Conservation (phyloP, 2,888 invertebrate species). For the Nymphalis urticae region DNA sequence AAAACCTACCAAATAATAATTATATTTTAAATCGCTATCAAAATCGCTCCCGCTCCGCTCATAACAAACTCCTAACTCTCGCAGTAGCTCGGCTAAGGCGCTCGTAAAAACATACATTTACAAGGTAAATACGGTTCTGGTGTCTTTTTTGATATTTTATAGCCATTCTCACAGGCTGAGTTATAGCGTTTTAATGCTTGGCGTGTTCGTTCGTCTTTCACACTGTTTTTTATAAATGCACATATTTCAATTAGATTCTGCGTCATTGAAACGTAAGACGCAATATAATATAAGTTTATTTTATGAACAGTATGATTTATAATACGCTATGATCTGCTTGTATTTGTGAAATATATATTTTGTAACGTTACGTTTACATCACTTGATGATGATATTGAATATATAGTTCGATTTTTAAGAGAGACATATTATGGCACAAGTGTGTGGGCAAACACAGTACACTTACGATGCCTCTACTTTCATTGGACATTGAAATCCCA, state of each 20-base stretch:
- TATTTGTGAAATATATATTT: slow-evolving; percentile 6
- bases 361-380: not conserved
- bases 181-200: slow-evolving; percentile 58
- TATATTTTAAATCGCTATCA: not conserved
- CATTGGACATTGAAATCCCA: too few species aligned
- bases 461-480: too few species aligned
- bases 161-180: slow-evolving; percentile 63
- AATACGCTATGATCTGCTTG: slow-evolving; percentile 6
- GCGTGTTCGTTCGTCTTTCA: slow-evolving; percentile 43
- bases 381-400: too few species aligned
- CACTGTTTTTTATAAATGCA: slow-evolving; percentile 44
- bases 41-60: slow-evolving; percentile 43
- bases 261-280: slow-evolving; percentile 9
- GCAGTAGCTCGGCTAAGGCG: slow-evolving; percentile 59
- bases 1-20: not conserved
- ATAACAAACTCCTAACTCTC: slow-evolving; percentile 32
- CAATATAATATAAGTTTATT: slow-evolving; percentile 7
- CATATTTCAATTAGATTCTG: slow-evolving; percentile 48
- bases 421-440: too few species aligned
- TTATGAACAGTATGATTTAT: slow-evolving; percentile 8
- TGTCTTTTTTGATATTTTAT: slow-evolving; percentile 53
- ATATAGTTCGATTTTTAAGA: too few species aligned
- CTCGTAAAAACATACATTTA: slow-evolving; percentile 73
- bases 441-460: too few species aligned
- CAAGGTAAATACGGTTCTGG: slow-evolving; percentile 76